These are phyloP conservation scores for Papilio protenor DNA, from an alignment of 2,888 invertebrate genomes.

Conservation along the genomic window DNA sequence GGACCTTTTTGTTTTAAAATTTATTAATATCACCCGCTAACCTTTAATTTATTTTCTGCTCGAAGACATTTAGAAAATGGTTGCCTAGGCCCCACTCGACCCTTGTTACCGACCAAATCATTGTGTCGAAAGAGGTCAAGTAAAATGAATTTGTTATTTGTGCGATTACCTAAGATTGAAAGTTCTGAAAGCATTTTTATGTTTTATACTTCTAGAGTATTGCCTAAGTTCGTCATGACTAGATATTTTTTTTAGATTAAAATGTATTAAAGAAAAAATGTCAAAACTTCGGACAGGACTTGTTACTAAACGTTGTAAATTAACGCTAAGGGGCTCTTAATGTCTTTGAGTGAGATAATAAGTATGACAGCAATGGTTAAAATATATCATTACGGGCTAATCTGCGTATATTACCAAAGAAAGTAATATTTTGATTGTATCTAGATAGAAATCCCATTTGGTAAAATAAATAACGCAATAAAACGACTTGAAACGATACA, in stretches of 20 bases:
- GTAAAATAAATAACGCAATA: conserved; percentile 6
- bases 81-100: conserved; percentile 2
- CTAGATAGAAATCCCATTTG: neutral
- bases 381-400: too few species aligned
- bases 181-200: conserved; percentile 20
- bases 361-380: too few species aligned
- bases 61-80: conserved; percentile 16
- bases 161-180: conserved; percentile 2
- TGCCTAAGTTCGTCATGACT: neutral
- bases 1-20: neutral
- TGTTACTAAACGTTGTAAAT: neutral
- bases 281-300: neutral
- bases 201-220: conserved; percentile 7
- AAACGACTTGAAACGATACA: neutral
- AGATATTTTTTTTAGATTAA: neutral
- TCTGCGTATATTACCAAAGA: too few species aligned
- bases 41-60: conserved; percentile 15
- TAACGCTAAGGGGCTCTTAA: too few species aligned
- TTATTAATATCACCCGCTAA: neutral
- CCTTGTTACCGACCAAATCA: conserved; percentile 16
- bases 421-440: neutral
- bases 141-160: conserved; percentile 13
- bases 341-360: too few species aligned
- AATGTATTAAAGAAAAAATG: neutral
- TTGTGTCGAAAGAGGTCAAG: conserved; percentile 3